phyloP scores from a whole-genome alignment of 2,113 vertebrate species.

The Psilopsiagon aymara region DNA sequence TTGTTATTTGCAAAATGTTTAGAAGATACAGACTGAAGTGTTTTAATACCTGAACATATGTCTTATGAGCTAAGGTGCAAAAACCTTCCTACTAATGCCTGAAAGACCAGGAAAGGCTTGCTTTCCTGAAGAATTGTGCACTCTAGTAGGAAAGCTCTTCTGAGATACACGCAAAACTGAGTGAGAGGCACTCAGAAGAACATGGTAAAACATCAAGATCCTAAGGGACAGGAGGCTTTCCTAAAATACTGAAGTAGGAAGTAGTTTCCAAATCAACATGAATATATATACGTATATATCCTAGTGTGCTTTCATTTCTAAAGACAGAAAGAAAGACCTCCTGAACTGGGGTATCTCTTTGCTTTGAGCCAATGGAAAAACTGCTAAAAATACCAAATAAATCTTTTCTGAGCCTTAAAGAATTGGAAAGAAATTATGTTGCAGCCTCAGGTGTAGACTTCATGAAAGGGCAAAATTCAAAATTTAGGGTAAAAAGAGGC shows the following conservation, averaged over 20 bases:
- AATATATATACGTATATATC: background rate
- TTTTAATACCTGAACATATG: background rate
- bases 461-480: background rate
- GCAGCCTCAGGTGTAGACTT: background rate
- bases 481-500: background rate
- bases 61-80: background rate
- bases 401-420: background rate
- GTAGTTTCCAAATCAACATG: background rate
- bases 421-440: background rate
- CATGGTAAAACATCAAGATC: background rate
- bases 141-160: background rate
- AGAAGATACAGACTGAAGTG: background rate
- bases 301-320: background rate
- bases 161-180: background rate
- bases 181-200: background rate
- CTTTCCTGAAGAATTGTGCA: background rate
- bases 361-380: background rate
- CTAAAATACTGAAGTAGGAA: background rate
- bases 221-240: background rate
- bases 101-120: background rate
- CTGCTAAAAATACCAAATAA: background rate
- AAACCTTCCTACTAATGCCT: background rate
- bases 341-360: background rate
- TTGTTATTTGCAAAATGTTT: background rate
- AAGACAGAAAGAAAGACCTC: background rate